Evolutionary conservation across 1,140 invertebrate species (phyloP), one percentile per base, ranked within the genome.

Genomic region (Matsumurasca onukii): DNA sequence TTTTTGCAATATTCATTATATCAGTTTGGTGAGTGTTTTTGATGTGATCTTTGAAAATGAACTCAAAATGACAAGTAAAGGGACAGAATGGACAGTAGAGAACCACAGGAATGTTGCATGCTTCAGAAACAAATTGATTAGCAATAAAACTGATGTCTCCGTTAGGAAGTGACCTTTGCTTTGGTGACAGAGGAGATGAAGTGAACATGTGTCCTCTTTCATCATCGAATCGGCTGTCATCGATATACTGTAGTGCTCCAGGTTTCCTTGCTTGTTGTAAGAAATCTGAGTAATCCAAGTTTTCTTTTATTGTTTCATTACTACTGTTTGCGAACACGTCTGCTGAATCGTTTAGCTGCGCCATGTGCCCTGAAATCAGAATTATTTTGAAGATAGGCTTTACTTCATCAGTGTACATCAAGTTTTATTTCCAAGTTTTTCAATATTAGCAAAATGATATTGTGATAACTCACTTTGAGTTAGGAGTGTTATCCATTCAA

Each of bases 71-170:
- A 69, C 71, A 75, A 48, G 73, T 71, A 55, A 71, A 64, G 3
- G 65, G 59, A 69, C 75, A 76, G 59, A 76, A 76, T 12, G 75
- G 75, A 68, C 75, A 76, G 63, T 70, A 76, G 0, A 76, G 55
- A 27, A 70, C 49, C 15, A 65, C 31, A 13, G 70, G 65, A 3
- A 69, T 63, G 30, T 55, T 72, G 55, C 67, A 69, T 31, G 69
- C 70, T 63, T 75, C 74, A 20, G 67, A 62, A 2, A 73, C 68
- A 66, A 73, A 69, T 27, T 73, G 66, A 67, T 65, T 69, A 24
- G 72, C 69, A 0, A 76, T 31, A 30, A 63, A 34, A 25, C 70
- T 73, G 3, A 67, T 69, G 3, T 62, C 30, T 29, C 69, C 64
- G 59, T 52, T 39, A 9, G 17, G 17, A 24, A 65, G 25, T 45